Conservation (phyloP, 1,140 invertebrate genomes). For the Ostrea edulis region DNA sequence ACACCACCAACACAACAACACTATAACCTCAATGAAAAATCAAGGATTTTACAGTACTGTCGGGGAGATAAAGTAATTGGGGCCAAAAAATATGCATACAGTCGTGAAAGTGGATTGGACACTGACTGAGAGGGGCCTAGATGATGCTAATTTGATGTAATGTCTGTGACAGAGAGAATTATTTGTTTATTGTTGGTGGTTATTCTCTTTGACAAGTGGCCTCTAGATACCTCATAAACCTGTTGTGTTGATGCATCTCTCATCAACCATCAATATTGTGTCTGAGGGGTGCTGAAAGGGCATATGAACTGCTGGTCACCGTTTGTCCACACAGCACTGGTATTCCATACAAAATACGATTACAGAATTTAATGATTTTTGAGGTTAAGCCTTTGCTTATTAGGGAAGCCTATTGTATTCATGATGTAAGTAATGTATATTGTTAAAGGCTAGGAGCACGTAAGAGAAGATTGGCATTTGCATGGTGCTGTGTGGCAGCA, state of each 20-base stretch:
- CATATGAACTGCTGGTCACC: neutral
- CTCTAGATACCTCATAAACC: conserved; percentile 31
- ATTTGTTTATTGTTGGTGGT: conserved; percentile 36
- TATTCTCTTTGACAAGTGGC: conserved; percentile 28
- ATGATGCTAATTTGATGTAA: conserved; percentile 36
- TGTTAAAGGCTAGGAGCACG: neutral
- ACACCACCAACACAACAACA: neutral
- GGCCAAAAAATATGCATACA: neutral
- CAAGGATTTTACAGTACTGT: neutral
- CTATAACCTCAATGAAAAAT: neutral
- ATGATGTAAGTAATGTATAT: neutral
- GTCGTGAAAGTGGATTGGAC: neutral
- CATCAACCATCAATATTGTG: conserved; percentile 18
- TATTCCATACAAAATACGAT: neutral
- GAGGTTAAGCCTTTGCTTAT: neutral
- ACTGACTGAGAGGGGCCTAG: conserved; percentile 1
- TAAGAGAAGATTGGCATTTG: neutral
- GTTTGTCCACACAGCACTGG: neutral
- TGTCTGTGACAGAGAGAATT: conserved; percentile 13
- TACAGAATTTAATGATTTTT: neutral
- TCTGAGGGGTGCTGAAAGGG: conserved; percentile 21
- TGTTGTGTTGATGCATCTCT: conserved; percentile 28
- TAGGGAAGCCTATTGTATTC: neutral
- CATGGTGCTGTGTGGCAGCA: conserved; percentile 2
- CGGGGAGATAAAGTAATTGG: neutral